Percentiles rank a stretch among this genome's conserved stretches.
Conservation (phyloP, 2,888 invertebrate genomes). For the Clivina fossor region DNA sequence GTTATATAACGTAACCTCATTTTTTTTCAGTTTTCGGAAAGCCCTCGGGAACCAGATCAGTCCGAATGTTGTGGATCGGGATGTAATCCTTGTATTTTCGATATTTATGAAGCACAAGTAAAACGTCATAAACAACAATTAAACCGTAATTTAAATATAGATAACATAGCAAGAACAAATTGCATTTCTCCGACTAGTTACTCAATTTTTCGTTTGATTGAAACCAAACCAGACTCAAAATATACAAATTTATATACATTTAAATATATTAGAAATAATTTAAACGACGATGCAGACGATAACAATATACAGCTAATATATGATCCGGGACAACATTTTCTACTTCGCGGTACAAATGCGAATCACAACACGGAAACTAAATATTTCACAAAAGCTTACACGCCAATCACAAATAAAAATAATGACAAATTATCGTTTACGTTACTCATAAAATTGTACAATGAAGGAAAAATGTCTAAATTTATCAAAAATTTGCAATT, state of each 20-base stretch:
- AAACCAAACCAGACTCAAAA: slow-evolving; percentile 41
- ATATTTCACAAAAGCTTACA: slow-evolving; percentile 56
- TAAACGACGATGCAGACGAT: slow-evolving; percentile 18
- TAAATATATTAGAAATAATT: slow-evolving; percentile 43
- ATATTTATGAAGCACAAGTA: slow-evolving; percentile 67
- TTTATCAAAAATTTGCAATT: slow-evolving; percentile 55
- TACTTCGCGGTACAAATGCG: slow-evolving; percentile 48
- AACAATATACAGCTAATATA: slow-evolving; percentile 44
- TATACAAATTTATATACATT: slow-evolving; percentile 48
- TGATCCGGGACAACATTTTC: slow-evolving; percentile 57
- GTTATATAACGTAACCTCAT: too few relatives aligned
- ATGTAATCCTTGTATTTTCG: slow-evolving; percentile 71
- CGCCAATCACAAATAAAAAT: slow-evolving; percentile 52
- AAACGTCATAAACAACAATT: slow-evolving; percentile 55
- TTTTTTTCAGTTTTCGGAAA: too few relatives aligned
- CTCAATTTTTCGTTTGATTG: slow-evolving; percentile 47
- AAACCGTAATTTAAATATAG: neutral
- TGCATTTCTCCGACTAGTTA: slow-evolving; percentile 47
- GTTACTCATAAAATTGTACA: slow-evolving; percentile 57
- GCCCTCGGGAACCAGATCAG: slow-evolving; percentile 61
- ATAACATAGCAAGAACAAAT: slow-evolving; percentile 37
- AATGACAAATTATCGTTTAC: slow-evolving; percentile 52
- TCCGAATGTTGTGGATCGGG: slow-evolving; percentile 74
- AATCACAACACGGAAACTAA: too few relatives aligned
- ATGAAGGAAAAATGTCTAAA: slow-evolving; percentile 56